Percentiles rank a stretch among this genome's conserved stretches.
Conservation (phyloP, 2,797 vertebrate genomes). For the Onychomys leucogaster region DNA sequence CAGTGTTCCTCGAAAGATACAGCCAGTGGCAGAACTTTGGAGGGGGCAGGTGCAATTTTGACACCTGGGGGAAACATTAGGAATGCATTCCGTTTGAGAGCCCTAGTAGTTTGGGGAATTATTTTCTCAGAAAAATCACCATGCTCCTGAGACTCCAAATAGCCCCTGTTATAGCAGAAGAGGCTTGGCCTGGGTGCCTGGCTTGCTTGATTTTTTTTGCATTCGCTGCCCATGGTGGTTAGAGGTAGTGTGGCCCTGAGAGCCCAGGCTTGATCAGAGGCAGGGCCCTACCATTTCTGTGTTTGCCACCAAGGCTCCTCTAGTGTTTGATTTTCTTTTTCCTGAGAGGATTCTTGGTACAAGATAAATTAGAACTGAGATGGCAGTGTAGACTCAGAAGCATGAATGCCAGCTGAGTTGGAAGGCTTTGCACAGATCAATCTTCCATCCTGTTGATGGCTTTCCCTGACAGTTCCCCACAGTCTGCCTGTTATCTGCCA, state of each 20-base stretch:
- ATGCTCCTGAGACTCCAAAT: not conserved
- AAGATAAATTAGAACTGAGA: not conserved
- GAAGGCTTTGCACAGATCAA: not conserved
- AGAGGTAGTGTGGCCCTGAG: not conserved
- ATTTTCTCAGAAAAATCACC: not conserved
- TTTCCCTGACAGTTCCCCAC: no score
- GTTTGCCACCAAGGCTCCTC: not conserved
- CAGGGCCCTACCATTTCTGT: not conserved
- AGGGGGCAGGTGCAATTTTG: not conserved
- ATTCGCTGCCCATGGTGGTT: rapidly evolving
- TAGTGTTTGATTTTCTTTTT: not conserved
- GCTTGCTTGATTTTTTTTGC: not conserved
- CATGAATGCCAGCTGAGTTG: not conserved
- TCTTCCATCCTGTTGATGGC: not conserved
- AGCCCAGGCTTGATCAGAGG: no score
- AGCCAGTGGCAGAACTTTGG: not conserved
- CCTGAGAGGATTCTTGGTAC: not conserved
- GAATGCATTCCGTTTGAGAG: not conserved
- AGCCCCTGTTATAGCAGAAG: not conserved
- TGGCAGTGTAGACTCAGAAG: not conserved
- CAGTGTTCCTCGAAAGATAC: not conserved
- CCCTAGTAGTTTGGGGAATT: not conserved
- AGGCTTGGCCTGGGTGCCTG: rapidly evolving
- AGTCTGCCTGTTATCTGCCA: rapidly evolving
- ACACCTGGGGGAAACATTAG: not conserved